A percentile compares a stretch with the other conserved stretches of the same genome.
These are phyloP conservation scores for Sarcophaga rosellei DNA, from an alignment of 2,888 invertebrate genomes.

Conservation along the genomic window DNA sequence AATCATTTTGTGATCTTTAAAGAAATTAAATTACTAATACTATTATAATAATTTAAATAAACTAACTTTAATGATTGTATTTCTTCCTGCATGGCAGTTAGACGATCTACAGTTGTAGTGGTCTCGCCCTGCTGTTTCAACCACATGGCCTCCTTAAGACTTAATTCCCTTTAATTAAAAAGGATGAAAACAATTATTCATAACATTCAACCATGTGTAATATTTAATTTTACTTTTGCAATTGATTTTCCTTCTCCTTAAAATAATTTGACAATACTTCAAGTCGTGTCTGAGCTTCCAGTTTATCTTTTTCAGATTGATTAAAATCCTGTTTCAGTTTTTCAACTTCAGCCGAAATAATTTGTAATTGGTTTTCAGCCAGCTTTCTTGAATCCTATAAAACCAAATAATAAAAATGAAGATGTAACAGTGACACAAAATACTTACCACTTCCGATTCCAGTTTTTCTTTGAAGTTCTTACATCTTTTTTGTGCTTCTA, in stretches of 20 bases:
- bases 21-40: background rate
- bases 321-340: slow-evolving; percentile 84
- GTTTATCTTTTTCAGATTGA: slow-evolving; percentile 86
- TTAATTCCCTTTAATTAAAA: slow-evolving; percentile 85
- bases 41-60: background rate
- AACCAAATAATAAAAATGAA: background rate
- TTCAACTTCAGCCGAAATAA: slow-evolving; percentile 82
- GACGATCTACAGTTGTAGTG: slow-evolving; percentile 89
- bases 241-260: slow-evolving; percentile 92
- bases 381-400: slow-evolving; percentile 80
- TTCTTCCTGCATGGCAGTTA: slow-evolving; percentile 89
- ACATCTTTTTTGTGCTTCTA: slow-evolving; percentile 83
- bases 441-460: slow-evolving; percentile 79
- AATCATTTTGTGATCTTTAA: slow-evolving; percentile 83
- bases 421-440: background rate
- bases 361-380: slow-evolving; percentile 80
- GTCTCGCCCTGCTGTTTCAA: slow-evolving; percentile 91
- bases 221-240: slow-evolving; percentile 87
- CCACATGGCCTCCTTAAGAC: slow-evolving; percentile 88
- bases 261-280: slow-evolving; percentile 94
- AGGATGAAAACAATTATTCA: background rate
- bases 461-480: slow-evolving; percentile 81
- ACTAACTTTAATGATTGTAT: slow-evolving; percentile 89
- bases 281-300: slow-evolving; percentile 90
- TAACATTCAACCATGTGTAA: background rate